Base-by-base conservation (phyloP, 1,140 invertebrate species). In the Drosophila navojoa region DNA sequence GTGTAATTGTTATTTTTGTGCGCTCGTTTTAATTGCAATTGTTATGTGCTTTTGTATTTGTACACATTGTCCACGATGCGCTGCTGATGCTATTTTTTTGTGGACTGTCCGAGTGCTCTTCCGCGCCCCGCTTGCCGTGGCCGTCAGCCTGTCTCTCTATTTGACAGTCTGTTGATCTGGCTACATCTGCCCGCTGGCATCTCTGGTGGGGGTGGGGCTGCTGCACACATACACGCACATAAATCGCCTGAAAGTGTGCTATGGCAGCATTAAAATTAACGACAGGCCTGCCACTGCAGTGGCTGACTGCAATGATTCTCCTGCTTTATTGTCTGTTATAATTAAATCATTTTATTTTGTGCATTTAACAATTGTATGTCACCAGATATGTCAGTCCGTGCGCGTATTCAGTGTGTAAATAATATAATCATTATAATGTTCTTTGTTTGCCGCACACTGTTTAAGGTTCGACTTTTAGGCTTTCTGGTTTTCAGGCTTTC, bases 321-420 rank as follows among this genome's bases (percentile, higher is more conserved):
- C 57, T 82, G 76, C 77, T 87, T 87, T 87, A 87, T 87, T 87
- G 82, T 87, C 84, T 78, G 84, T 87, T 89, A 87, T 87, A 87
- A 87, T 87, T 87, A 89, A 87, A 87, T 87, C 82, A 87, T 87
- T 87, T 87, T 66, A 82, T 87, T 89, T 89, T 89, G 77, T 77
- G 79, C 71, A 87, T 82, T 87, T 79, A 82, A 89, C 79, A 82
- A 79, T 73, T 77, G 64, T 55, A 71, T 78, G 76, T 71, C 66
- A 66, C 38, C 71, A 66, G 42, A 38, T 59, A 59, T 27, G 45
- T 70, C 64, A 53, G 40, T 42, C 42, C 57, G 15, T 22, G 40
- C 19, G 25, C 47, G 38, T 19, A 60, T 44, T 10, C 62, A 59
- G 27, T 53, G 13, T 32, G 54, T 71, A 63, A 63, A 71, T 70